Evolutionary conservation across 1,140 invertebrate genomes (phyloP).

Genomic region (Drosophila bifasciata): DNA sequence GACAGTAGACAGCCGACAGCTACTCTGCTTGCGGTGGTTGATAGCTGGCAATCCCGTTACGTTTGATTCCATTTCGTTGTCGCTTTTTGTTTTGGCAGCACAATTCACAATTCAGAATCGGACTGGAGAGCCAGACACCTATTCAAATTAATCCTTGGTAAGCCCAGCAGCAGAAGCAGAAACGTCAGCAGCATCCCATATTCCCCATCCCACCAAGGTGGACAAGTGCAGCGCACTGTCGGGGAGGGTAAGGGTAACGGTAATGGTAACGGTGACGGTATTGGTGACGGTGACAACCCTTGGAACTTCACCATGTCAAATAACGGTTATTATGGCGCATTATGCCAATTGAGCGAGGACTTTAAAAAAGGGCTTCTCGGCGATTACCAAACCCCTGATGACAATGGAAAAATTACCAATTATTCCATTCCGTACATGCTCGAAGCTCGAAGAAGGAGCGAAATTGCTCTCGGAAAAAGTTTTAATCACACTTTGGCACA

Average conservation of each 20-base stretch:
- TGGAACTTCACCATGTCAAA: constrained; percentile 32
- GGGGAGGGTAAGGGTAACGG: background rate
- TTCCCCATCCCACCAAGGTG: constrained; percentile 9
- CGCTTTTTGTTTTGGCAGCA: constrained; percentile 65
- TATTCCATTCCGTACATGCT: constrained; percentile 8
- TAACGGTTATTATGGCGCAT: constrained; percentile 59
- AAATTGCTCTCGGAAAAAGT: constrained; percentile 57
- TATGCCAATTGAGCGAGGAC: constrained; percentile 54
- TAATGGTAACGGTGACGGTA: no score
- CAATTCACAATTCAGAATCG: constrained; percentile 65
- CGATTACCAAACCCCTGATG: constrained; percentile 58
- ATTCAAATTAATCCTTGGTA: constrained; percentile 80
- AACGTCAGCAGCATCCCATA: constrained; percentile 37
- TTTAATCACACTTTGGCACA: constrained; percentile 80
- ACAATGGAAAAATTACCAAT: constrained; percentile 36
- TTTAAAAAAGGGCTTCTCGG: constrained; percentile 36
- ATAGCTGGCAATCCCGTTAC: constrained; percentile 46
- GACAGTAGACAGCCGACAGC: constrained; percentile 18
- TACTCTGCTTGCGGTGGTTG: constrained; percentile 59
- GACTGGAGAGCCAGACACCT: constrained; percentile 59
- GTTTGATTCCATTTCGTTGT: constrained; percentile 44
- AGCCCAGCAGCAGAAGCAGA: constrained; percentile 58
- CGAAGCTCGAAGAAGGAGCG: background rate
- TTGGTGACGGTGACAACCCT: constrained; percentile 34
- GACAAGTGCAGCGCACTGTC: constrained; percentile 25